Conservation (phyloP, 2,888 invertebrate species). For the Euzophera pinguis region DNA sequence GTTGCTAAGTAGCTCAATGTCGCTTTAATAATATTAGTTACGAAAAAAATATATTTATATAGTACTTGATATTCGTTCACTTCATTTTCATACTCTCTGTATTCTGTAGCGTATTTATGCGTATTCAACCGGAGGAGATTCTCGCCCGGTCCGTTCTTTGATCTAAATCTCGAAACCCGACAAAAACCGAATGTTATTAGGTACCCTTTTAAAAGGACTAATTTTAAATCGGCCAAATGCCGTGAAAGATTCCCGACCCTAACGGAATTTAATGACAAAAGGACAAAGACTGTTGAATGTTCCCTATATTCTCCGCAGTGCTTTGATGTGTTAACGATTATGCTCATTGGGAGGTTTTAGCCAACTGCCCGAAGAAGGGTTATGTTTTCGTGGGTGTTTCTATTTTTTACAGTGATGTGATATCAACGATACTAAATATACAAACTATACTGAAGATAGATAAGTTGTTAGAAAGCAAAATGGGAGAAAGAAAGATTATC, state of each 20-base stretch:
- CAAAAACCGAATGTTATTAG: slow-evolving; percentile 8
- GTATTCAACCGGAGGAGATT: slow-evolving; percentile 4
- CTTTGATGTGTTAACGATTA: not conserved
- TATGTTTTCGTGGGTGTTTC: no score
- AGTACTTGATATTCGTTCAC: no score
- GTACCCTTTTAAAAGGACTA: slow-evolving; percentile 5
- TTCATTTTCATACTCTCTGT: not conserved
- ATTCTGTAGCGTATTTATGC: not conserved
- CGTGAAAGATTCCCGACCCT: not conserved
- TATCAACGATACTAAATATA: no score
- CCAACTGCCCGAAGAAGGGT: no score
- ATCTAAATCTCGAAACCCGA: slow-evolving; percentile 1
- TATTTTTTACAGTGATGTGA: no score
- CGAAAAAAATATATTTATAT: no score
- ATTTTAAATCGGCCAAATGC: slow-evolving; percentile 2
- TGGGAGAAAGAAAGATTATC: no score
- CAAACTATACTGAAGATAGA: no score
- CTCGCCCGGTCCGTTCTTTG: not conserved
- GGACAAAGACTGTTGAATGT: not conserved
- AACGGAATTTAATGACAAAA: not conserved
- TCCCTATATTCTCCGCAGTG: not conserved
- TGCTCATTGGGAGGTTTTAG: not conserved
- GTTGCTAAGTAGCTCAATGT: no score
- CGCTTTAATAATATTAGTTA: no score
- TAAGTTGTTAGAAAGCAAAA: no score